These are phyloP conservation scores for Marcusenius ussheri DNA, from an alignment of 2,113 vertebrate species.

Conservation along the genomic window DNA sequence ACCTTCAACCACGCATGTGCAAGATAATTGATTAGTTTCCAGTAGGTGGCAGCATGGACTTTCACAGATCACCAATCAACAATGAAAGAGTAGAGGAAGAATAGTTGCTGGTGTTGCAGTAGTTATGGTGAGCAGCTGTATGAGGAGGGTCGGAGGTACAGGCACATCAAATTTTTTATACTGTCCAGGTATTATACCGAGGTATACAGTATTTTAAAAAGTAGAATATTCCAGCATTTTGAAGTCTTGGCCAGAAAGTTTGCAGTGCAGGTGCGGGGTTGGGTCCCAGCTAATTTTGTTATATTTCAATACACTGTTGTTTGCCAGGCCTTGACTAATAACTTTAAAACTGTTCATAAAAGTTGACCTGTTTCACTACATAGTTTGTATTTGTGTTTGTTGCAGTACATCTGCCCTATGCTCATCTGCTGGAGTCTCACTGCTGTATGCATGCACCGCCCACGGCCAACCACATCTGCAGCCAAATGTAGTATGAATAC, in stretches of 20 bases:
- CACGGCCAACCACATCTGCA: not conserved
- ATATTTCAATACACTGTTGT: not conserved
- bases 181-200: not conserved
- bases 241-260: not conserved
- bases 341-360: not conserved
- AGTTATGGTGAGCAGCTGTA: not conserved
- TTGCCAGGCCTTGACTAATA: not conserved
- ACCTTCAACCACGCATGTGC: not conserved
- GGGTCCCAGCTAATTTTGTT: not conserved
- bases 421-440: not conserved
- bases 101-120: not conserved
- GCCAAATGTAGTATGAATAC: not conserved
- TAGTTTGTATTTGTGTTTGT: not conserved
- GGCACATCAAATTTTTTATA: not conserved
- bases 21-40: not conserved
- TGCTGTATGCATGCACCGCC: not conserved
- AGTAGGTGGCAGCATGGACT: not conserved
- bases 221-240: not conserved
- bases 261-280: not conserved
- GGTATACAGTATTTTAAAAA: not conserved
- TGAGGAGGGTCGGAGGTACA: not conserved
- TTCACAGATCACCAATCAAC: not conserved
- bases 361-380: not conserved
- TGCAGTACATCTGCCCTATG: not conserved
- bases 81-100: not conserved